Evolutionary conservation across 2,113 vertebrate species (phyloP), one percentile per base, ranked within the genome.

Genomic region (Rafetus swinhoei): DNA sequence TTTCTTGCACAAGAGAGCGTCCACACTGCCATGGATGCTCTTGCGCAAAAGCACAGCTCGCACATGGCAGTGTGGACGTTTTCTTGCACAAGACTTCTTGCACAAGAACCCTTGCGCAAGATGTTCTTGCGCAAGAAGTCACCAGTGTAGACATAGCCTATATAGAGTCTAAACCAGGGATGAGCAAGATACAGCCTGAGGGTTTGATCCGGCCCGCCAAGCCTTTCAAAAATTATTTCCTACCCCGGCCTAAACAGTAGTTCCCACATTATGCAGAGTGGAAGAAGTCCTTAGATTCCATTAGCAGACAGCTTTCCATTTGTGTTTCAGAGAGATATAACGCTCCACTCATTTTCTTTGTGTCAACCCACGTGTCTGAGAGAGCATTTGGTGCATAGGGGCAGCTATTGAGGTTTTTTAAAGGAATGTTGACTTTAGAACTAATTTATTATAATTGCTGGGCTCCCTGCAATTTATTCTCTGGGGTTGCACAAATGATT

Each of bases 251-350:
- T 27, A 74, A 93, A 24, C 12, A 9, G 50, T 14, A 80, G 81
- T 83, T 93, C 39, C 76, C 84, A 84, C 53, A 72, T 39, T 13
- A 53, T 55, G 53, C 22, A 85, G 72, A 85, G 86, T 2, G 39
- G 7, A 79, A 91, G 86, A 85, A 69, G 80, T 88, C 4, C 90
- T 53, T 86, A 11, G 80, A 81, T 72, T 91, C 79, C 62, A 83
- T 91, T 89, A 39, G 62, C 85, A 89, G 79, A 1, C 1, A 21
- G 9, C 55, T 89, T 93, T 93, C 88, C 81, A 4, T 82, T n/a
- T 5, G 72, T 86, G 57, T 60, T 77, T 14, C 24, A 72, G 52
- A 13, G 24, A 25, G 13, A 50, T 50, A 77, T 24, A 35, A 76
- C 25, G 22, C 39, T 77, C 39, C 39, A 10, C 72, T 80, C 27